Evolutionary conservation across 1,140 invertebrate genomes (phyloP), one percentile per base, ranked within the genome.

Genomic region (Caenorhabditis brenneri): DNA sequence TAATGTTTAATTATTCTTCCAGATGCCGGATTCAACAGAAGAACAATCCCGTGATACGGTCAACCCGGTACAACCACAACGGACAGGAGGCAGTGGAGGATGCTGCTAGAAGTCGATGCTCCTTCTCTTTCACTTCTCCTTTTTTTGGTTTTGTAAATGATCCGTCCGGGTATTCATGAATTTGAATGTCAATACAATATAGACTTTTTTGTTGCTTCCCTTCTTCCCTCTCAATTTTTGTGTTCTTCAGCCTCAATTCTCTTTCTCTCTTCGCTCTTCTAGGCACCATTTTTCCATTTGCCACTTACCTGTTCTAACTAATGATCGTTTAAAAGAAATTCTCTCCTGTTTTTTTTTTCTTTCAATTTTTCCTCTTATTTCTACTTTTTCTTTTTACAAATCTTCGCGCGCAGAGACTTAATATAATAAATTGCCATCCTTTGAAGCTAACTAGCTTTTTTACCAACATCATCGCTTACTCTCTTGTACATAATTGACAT

Each of bases 401-500:
- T 42, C n/a, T 46, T 74, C 22, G 36, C n/a, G 2, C 36, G 65
- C 65, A 74, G n/a, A 74, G 65, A 74, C 65, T 74, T 74, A 74
- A 74, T 74, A 42, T 42, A 74, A 74, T 74, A 74, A 74, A 74
- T 74, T 74, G 65, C 65, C 36, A 24, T 24, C 36, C 29, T 46
- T 24, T 19, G 9, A 36, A 42, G 36, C 65, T 74, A 74, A 74
- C 65, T 74, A 74, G 65, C 65, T 36, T 42, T 74, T n/a, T 42
- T 31, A 15, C 12, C 49, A 6, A 0, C 5, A 6, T 36, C 58
- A 36, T 36, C 3, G 16, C 65, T 74, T 74, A 74, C 65, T 74
- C 36, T 74, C n/a, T n/a, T n/a, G n/a, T 74, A 29, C 46, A 74
- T 74, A 74, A 74, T 74, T 74, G 65, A 74, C 65, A 74, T 74